phyloP scores from a whole-genome alignment of 2,888 invertebrate genomes.

The Cryptus viduatorius region DNA sequence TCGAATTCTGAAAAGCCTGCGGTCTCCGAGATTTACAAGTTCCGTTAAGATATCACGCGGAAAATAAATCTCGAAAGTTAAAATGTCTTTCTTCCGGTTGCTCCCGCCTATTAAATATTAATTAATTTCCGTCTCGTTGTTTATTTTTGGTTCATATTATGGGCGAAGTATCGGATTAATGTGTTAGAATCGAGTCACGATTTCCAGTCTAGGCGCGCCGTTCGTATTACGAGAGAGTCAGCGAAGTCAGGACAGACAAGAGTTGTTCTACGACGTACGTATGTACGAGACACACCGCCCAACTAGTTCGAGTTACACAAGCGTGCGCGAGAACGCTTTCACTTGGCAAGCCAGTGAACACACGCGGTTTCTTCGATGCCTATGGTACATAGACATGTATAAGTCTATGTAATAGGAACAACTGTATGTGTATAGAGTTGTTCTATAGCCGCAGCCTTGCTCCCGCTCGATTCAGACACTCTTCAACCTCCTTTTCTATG shows the following conservation, averaged over 20 bases:
- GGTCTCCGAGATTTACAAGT: background rate
- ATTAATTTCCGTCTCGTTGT: background rate
- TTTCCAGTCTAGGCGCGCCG: conserved; percentile 33
- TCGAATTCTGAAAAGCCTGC: background rate
- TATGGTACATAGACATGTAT: conserved; percentile 12
- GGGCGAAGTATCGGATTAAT: background rate
- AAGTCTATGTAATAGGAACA: background rate
- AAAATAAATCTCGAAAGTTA: background rate
- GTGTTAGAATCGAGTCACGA: conserved; percentile 6
- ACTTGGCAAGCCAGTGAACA: conserved; percentile 66
- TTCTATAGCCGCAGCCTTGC: conserved; percentile 38
- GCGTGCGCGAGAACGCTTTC: conserved; percentile 71
- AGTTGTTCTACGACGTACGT: conserved; percentile 35
- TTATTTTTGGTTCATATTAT: conserved; percentile 12
- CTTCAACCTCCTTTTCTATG: conserved; percentile 48
- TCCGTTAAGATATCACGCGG: background rate
- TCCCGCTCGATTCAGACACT: conserved; percentile 40
- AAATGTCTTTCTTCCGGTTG: background rate
- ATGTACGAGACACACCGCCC: conserved; percentile 59
- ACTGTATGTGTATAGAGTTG: conserved; percentile 2
- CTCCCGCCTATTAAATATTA: background rate
- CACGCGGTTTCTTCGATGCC: conserved; percentile 28
- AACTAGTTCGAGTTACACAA: conserved; percentile 70
- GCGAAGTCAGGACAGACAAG: conserved; percentile 17
- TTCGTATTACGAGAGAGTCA: conserved; percentile 58